phyloP scores from a whole-genome alignment of 2,113 vertebrate species.

The Procapra przewalskii region DNA sequence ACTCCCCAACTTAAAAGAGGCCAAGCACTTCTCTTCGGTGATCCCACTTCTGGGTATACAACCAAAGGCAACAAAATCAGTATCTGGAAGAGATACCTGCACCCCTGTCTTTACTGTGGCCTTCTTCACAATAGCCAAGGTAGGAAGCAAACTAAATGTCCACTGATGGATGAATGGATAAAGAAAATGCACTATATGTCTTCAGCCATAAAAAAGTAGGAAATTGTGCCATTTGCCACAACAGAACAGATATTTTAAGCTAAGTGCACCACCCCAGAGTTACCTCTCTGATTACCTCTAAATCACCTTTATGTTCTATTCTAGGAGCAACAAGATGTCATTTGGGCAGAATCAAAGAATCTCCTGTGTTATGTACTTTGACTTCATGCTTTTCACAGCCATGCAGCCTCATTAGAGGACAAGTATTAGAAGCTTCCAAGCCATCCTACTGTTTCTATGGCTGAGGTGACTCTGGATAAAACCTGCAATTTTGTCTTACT shows the following conservation, averaged over 20 bases:
- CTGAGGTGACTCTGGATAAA: neutral
- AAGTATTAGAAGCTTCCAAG: neutral
- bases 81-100: neutral
- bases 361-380: neutral
- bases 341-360: neutral
- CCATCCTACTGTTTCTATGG: neutral
- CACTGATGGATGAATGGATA: neutral
- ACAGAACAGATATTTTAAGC: neutral
- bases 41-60: neutral
- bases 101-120: neutral
- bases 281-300: neutral
- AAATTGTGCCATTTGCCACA: neutral
- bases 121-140: neutral
- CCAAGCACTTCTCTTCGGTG: too few species aligned
- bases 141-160: neutral
- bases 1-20: neutral
- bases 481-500: neutral
- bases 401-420: neutral
- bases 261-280: neutral
- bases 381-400: neutral
- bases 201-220: neutral
- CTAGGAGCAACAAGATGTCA: neutral
- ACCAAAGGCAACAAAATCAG: neutral
- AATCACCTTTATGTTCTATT: neutral
- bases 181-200: neutral